phyloP scores from a whole-genome alignment of 2,888 invertebrate species.

The Standfussiana lucernea region DNA sequence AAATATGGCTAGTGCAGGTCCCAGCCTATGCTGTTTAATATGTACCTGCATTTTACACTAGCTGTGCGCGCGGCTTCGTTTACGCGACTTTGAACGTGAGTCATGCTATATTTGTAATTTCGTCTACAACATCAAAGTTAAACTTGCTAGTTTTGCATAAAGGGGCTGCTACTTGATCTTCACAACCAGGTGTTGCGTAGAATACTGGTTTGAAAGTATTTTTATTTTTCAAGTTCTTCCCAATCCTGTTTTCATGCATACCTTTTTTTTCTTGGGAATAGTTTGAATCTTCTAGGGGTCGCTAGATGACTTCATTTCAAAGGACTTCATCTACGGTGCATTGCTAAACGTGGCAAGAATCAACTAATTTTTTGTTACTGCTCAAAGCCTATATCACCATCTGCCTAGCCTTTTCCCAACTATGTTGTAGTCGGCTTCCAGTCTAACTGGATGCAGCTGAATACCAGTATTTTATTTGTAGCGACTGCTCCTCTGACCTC shows the following conservation, averaged over 20 bases:
- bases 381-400: not conserved
- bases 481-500: too few relatives aligned
- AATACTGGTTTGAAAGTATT: not conserved
- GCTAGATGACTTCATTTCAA: too few relatives aligned
- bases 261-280: not conserved
- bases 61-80: not conserved
- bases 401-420: too few relatives aligned
- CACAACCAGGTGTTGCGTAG: not conserved
- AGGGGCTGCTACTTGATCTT: not conserved
- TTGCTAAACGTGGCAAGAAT: not conserved
- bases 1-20: not conserved
- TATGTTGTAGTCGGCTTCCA: too few relatives aligned
- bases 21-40: not conserved
- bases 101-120: not conserved
- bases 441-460: too few relatives aligned
- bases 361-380: not conserved
- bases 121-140: not conserved
- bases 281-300: not conserved
- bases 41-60: not conserved
- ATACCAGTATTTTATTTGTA: too few relatives aligned
- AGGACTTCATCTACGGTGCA: not conserved
- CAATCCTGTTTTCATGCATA: not conserved
- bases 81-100: not conserved
- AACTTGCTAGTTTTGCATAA: not conserved
- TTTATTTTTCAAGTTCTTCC: not conserved